Base-by-base conservation (phyloP, 2,113 vertebrate species). In the Halcyon senegalensis region DNA sequence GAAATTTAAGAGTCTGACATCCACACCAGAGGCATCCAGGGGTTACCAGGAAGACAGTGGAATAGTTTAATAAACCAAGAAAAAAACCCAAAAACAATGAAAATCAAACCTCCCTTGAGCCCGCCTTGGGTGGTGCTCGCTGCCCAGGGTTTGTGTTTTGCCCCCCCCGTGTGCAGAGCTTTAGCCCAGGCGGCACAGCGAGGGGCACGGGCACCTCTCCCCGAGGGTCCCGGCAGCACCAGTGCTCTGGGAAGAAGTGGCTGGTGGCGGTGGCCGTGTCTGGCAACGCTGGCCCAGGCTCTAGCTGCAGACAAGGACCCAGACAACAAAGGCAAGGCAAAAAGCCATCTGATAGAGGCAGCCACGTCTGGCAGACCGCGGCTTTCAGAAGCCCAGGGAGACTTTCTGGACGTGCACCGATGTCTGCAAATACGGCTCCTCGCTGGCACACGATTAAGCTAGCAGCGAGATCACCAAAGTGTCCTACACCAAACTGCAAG, bases 291-390 rank as follows among this genome's bases (percentile, higher is more conserved):
- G 23, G 82, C 75, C 79, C 31, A 2, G 66, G 81, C 89, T 85
- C 90, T n/a, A 90, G 80, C 78, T 88, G 93, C 93, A 94, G 89
- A 93, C 84, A 84, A 92, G 92, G 84, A 73, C 84, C 66, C 94
- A 95, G 91, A 97, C 95, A 97, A 95, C 87, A 94, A 97, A 97
- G 91, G 79, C 39, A 4, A 93, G 51, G 66, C 88, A 83, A 95
- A 95, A 90, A 89, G 69, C 87, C 37, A 84, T 79, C 88, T 16
- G 30, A 92, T 15, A 92, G 67, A 35, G 44, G 74, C 89, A 94
- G 76, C 53, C 43, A 9, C 14, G 89, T 63, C 87, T 92, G 84
- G 80, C 87, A 93, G 88, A 77, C 79, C 2, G 1, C 15, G 5
- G 89, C 87, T 95, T 86, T 90, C 89, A 58, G 90, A 73, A 89